phyloP scores from a whole-genome alignment of 2,797 vertebrate genomes.

The Sebastes reedi region DNA sequence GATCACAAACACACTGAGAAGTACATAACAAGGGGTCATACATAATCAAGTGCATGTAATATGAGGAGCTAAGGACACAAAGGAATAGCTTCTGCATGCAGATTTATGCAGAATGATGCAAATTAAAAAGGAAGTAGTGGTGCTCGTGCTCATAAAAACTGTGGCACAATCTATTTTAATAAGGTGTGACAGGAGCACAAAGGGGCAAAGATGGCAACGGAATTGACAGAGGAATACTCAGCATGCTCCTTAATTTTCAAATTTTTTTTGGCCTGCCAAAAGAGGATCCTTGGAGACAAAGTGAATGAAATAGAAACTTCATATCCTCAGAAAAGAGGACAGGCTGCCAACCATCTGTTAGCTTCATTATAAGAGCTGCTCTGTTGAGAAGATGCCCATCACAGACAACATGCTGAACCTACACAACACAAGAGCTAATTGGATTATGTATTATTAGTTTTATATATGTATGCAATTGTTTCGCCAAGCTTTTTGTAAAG shows the following conservation, averaged over 20 bases:
- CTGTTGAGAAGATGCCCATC: constrained; percentile 1
- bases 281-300: constrained; percentile 47
- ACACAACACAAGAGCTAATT: constrained; percentile 11
- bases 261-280: constrained; percentile 31
- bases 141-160: constrained; percentile 2
- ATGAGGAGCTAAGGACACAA: constrained; percentile 37
- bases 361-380: constrained; percentile 24
- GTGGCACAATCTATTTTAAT: constrained; percentile 41
- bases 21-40: constrained; percentile 60
- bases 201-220: constrained; percentile 30
- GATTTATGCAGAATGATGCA: constrained; percentile 67
- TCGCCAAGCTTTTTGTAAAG: background rate
- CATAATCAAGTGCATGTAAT: constrained; percentile 60
- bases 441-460: background rate
- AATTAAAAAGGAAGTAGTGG: constrained; percentile 25
- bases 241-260: constrained; percentile 33
- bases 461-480: background rate
- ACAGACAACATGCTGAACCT: background rate
- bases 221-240: constrained; percentile 32
- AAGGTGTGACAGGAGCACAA: constrained; percentile 41
- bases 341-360: constrained; percentile 54
- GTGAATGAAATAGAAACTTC: constrained; percentile 55
- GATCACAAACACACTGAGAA: constrained; percentile 41
- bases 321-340: constrained; percentile 41
- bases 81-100: constrained; percentile 52